Conservation (phyloP, 2,888 invertebrate species). For the Elgonia sp. region DNA sequence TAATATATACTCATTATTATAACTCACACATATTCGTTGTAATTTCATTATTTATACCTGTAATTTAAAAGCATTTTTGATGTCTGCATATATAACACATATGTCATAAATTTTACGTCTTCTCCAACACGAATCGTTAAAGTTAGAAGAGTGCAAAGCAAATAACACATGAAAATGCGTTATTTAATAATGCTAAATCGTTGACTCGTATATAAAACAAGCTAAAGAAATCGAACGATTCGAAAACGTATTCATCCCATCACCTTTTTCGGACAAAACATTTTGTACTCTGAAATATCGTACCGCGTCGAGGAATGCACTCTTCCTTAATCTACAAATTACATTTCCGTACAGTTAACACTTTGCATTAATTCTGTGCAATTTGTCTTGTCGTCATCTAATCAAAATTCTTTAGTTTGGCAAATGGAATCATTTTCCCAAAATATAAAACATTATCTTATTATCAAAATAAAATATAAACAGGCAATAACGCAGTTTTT, state of each 20-base stretch:
- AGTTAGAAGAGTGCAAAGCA: background rate
- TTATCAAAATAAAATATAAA: slow-evolving; percentile 86
- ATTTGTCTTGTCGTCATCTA: slow-evolving; percentile 13
- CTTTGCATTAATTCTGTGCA: background rate
- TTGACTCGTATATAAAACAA: background rate
- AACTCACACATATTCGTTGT: slow-evolving; percentile 27
- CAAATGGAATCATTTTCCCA: slow-evolving; percentile 70
- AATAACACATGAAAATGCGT: background rate
- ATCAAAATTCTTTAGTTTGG: slow-evolving; percentile 44
- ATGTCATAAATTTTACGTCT: slow-evolving; percentile 13
- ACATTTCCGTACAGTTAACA: slow-evolving; percentile 16
- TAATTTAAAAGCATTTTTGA: background rate
- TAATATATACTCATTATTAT: background rate
- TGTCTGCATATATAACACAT: slow-evolving; percentile 1
- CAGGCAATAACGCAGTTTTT: slow-evolving; percentile 83
- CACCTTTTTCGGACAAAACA: background rate
- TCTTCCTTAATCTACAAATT: slow-evolving; percentile 38
- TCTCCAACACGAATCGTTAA: background rate
- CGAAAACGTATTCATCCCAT: background rate
- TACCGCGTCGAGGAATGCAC: slow-evolving; percentile 17
- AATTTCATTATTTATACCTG: background rate
- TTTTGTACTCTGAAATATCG: slow-evolving; percentile 40
- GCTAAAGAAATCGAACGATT: background rate
- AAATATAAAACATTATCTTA: slow-evolving; percentile 83
- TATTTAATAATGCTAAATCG: background rate